A percentile compares a stretch with the other conserved stretches of the same genome.
These are phyloP conservation scores for Hydrochoerus hydrochaeris DNA, from an alignment of 2,113 vertebrate species.

Conservation along the genomic window DNA sequence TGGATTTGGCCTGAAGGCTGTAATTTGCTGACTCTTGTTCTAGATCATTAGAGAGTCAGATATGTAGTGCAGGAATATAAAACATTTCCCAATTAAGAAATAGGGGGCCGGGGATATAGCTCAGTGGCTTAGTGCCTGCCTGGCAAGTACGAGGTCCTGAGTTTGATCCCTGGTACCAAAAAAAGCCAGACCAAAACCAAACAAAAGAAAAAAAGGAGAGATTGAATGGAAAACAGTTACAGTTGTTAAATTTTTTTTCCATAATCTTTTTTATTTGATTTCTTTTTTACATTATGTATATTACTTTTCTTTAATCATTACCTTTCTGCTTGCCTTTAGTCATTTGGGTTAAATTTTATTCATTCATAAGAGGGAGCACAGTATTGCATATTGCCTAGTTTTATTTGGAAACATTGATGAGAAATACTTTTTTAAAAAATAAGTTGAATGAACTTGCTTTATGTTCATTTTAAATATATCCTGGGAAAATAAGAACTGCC, in stretches of 20 bases:
- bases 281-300: constrained; percentile 29
- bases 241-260: neutral
- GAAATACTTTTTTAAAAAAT: neutral
- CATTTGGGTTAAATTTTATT: constrained; percentile 50
- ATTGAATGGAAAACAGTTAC: constrained; percentile 4
- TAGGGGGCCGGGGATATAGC: neutral
- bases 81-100: neutral
- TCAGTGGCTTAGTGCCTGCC: too few species aligned
- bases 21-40: neutral
- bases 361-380: neutral
- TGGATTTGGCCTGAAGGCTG: neutral
- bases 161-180: too few species aligned
- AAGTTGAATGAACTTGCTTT: constrained; percentile 31
- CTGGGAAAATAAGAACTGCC: neutral
- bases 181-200: too few species aligned
- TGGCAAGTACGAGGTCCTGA: too few species aligned
- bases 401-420: constrained; percentile 45
- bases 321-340: constrained; percentile 2
- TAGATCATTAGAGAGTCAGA: neutral
- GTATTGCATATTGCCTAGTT: neutral
- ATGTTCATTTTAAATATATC: constrained; percentile 22
- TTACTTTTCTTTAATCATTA: constrained; percentile 33
- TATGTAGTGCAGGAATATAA: neutral
- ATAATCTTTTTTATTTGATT: neutral
- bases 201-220: neutral